Evolutionary conservation across 2,797 vertebrate genomes (phyloP).

Genomic region (Siniperca undulata): DNA sequence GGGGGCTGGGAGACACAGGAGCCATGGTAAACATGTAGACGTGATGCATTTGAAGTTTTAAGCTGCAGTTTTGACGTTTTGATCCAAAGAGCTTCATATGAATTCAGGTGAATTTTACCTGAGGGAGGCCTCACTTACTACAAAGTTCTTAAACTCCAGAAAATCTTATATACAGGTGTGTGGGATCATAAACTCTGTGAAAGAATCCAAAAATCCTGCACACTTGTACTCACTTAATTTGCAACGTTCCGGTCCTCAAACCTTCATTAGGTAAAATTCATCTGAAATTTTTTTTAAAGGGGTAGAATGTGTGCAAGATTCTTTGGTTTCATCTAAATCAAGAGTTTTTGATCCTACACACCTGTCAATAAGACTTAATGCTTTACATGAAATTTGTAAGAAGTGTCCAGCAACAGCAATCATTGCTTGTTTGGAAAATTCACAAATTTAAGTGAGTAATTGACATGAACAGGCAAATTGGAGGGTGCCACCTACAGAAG

Average conservation of each 20-base stretch:
- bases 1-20: too few species aligned
- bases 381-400: background rate
- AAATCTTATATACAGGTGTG: background rate
- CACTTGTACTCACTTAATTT: background rate
- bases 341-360: background rate
- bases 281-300: too few species aligned
- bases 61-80: background rate
- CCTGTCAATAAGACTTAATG: background rate
- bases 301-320: background rate
- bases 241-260: background rate
- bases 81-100: background rate
- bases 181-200: background rate
- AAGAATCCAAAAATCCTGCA: background rate
- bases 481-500: background rate
- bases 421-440: background rate
- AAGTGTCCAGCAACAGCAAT: background rate
- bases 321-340: background rate
- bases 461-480: background rate
- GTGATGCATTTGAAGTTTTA: background rate
- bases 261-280: background rate
- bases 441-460: background rate
- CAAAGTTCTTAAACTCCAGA: background rate
- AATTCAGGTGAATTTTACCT: background rate
- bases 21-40: too few species aligned
- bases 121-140: background rate